Conservation (phyloP, 2,888 invertebrate species). For the Drosophila macrospina region DNA sequence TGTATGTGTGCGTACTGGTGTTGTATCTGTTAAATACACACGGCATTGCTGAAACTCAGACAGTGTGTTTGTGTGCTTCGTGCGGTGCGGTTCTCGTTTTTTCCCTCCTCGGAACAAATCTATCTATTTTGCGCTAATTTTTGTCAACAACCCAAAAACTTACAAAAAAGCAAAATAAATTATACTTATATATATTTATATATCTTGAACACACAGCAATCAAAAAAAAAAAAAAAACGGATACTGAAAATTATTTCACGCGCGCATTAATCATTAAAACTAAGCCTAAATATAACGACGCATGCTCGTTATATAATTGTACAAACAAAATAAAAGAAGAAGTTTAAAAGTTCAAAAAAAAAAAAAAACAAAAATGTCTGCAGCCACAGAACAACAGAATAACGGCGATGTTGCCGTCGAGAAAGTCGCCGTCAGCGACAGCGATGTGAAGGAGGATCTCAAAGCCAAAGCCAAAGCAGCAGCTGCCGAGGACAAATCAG, state of each 20-base stretch:
- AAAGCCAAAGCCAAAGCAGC: constrained; percentile 82
- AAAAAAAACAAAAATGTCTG: constrained; percentile 87
- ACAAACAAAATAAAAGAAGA: constrained; percentile 53
- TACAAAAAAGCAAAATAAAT: constrained; percentile 20
- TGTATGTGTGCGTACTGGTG: constrained; percentile 29
- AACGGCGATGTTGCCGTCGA: constrained; percentile 91
- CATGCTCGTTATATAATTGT: constrained; percentile 77
- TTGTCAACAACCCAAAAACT: constrained; percentile 71
- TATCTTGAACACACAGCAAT: constrained; percentile 70
- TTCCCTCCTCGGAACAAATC: constrained; percentile 58
- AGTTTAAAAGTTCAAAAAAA: constrained; percentile 49
- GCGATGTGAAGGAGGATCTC: constrained; percentile 85
- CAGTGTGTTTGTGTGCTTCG: constrained; percentile 84
- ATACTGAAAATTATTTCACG: constrained; percentile 49
- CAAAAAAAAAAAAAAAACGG: constrained; percentile 54
- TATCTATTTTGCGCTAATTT: constrained; percentile 76
- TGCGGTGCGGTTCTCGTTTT: constrained; percentile 81
- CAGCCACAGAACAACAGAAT: constrained; percentile 89
- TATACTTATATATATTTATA: constrained; percentile 17
- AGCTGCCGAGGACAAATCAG: constrained; percentile 63
- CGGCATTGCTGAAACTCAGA: constrained; percentile 69
- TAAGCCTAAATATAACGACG: constrained; percentile 64
- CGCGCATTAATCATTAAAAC: constrained; percentile 61
- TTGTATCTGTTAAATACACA: constrained; percentile 80
- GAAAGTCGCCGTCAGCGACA: constrained; percentile 87